A percentile compares a stretch with the other conserved stretches of the same genome.
Conservation (phyloP, 2,113 vertebrate genomes). For the Natator depressus region DNA sequence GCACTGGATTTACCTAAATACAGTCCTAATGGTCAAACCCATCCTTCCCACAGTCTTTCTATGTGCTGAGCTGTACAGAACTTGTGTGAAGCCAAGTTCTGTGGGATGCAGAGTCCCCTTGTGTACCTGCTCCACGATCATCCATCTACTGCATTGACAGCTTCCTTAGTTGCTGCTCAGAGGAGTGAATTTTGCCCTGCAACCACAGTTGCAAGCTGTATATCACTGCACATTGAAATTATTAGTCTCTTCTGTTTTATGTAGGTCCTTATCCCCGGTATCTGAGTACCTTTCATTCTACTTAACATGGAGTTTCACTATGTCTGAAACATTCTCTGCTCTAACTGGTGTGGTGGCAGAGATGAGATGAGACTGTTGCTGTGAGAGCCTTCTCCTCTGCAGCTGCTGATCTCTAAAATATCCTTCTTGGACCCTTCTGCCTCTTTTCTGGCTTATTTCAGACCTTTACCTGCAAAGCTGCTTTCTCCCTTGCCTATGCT, state of each 20-base stretch:
- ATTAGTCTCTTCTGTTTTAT: not conserved
- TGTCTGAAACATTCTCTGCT: not conserved
- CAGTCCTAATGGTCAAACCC: not conserved
- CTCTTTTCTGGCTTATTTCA: not conserved
- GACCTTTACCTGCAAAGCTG: not conserved
- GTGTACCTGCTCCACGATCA: not conserved
- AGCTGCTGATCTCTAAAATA: not conserved
- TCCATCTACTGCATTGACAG: not conserved
- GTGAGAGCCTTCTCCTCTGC: not conserved
- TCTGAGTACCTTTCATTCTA: not conserved
- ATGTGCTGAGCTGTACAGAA: not conserved
- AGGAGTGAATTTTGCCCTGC: not conserved
- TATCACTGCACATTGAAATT: not conserved
- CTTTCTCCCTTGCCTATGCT: not conserved
- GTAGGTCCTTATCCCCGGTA: not conserved
- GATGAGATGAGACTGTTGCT: not conserved
- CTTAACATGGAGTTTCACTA: not conserved
- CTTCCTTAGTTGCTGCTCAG: not conserved
- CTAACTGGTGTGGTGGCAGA: not conserved
- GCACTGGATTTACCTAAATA: not conserved
- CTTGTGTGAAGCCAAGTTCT: not conserved
- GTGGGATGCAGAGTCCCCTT: not conserved
- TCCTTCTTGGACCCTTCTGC: not conserved
- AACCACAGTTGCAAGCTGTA: not conserved
- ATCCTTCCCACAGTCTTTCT: not conserved